phyloP scores from a whole-genome alignment of 35 echinoderm and acorn worm species.

The Ophioderma brevispina region DNA sequence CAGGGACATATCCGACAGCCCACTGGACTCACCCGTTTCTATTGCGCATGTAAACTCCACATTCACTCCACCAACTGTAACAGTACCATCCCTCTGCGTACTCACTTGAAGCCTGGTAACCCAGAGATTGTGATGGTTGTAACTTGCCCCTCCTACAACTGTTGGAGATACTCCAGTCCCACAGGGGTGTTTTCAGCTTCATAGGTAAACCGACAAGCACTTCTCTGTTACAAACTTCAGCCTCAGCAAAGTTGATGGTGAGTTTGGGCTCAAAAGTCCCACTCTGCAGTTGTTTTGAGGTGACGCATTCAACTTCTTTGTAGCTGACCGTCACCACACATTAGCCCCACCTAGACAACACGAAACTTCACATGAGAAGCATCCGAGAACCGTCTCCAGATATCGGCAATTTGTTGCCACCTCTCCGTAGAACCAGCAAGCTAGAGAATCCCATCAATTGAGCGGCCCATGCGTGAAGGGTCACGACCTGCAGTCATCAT shows the following conservation, averaged over 20 bases:
- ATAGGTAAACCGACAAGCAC: neutral
- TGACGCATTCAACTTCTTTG: slow-evolving; percentile 71
- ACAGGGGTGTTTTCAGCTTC: slow-evolving; percentile 25
- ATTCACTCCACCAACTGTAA: slow-evolving; percentile 68
- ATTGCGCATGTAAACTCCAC: slow-evolving; percentile 24
- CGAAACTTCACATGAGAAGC: slow-evolving; percentile 4
- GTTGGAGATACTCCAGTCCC: slow-evolving; percentile 27
- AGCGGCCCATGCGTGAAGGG: slow-evolving; percentile 69
- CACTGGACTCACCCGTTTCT: slow-evolving; percentile 47
- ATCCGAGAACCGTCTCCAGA: slow-evolving; percentile 78
- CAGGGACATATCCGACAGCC: slow-evolving; percentile 70
- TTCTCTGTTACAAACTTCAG: neutral
- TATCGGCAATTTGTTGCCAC: slow-evolving; percentile 67
- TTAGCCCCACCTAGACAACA: slow-evolving; percentile 59
- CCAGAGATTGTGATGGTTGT: slow-evolving; percentile 61
- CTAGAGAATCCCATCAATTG: slow-evolving; percentile 43
- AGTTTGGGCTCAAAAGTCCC: neutral
- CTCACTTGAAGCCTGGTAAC: slow-evolving; percentile 39
- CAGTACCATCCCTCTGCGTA: slow-evolving; percentile 27
- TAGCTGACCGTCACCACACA: slow-evolving; percentile 73
- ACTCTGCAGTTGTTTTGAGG: neutral
- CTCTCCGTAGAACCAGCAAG: slow-evolving; percentile 56
- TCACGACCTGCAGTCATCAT: slow-evolving; percentile 39
- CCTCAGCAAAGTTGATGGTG: neutral
- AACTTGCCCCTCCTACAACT: slow-evolving; percentile 25